phyloP scores from a whole-genome alignment of 2,888 invertebrate genomes.

The Drosophila sordidapex region DNA sequence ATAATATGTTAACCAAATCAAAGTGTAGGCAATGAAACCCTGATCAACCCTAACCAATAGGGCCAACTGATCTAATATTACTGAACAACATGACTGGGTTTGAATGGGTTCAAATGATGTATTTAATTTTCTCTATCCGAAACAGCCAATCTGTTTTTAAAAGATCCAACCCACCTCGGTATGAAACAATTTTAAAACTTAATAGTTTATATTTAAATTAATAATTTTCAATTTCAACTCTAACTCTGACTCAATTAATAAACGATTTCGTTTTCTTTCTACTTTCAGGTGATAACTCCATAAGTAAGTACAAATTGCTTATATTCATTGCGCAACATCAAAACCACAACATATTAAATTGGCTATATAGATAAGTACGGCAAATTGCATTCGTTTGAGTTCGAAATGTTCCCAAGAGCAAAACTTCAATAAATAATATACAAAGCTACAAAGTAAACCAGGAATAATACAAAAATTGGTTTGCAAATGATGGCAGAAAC shows the following conservation, averaged over 20 bases:
- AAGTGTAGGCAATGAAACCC: neutral
- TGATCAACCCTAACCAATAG: neutral
- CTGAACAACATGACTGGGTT: neutral
- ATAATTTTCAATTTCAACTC: neutral
- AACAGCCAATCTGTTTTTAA: neutral
- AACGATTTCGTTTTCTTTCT: conserved; percentile 3
- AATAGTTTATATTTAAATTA: neutral
- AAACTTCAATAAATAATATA: neutral
- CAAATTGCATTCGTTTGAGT: conserved; percentile 77
- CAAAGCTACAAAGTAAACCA: neutral
- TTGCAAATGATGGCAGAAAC: conserved; percentile 40
- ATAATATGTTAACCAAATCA: neutral
- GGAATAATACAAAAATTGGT: conserved; percentile 31
- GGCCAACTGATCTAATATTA: neutral
- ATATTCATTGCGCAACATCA: conserved; percentile 50
- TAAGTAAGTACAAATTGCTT: conserved; percentile 81
- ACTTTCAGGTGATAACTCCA: conserved; percentile 83
- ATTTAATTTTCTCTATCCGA: neutral
- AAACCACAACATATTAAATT: conserved; percentile 71
- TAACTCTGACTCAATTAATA: neutral
- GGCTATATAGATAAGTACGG: conserved; percentile 60
- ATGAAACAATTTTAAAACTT: neutral
- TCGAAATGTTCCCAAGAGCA: conserved; percentile 20
- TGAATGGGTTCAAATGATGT: neutral
- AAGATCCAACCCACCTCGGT: neutral